Conservation (phyloP, 2,113 vertebrate species). For the Syngnathus scovelli region DNA sequence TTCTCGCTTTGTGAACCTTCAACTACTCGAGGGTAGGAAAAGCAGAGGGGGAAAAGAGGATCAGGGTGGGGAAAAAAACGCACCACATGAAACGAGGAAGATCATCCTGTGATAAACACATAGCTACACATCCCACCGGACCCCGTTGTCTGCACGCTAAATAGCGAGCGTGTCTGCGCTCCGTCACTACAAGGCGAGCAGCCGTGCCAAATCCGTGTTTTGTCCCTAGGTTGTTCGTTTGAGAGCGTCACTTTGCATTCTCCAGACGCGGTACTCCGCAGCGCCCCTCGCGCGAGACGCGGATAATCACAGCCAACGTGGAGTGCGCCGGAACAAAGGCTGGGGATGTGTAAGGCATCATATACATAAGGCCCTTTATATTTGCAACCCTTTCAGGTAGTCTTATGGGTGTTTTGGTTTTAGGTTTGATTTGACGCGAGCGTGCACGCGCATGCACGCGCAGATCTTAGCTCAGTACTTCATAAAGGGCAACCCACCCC, state of each 20-base stretch:
- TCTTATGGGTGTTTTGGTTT: conserved; percentile 74
- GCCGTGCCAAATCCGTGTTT: conserved; percentile 65
- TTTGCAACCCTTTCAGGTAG: conserved; percentile 70
- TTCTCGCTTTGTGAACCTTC: conserved; percentile 61
- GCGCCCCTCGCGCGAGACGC: conserved; percentile 65
- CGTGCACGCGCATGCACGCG: background rate
- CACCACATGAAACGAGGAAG: conserved; percentile 57
- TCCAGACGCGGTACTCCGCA: conserved; percentile 51
- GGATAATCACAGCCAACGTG: conserved; percentile 58
- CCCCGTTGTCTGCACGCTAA: conserved; percentile 66
- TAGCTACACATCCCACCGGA: conserved; percentile 72
- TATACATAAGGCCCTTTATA: conserved; percentile 69
- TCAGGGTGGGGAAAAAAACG: conserved; percentile 21
- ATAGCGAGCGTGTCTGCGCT: conserved; percentile 65
- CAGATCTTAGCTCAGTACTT: conserved; percentile 58
- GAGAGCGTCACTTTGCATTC: conserved; percentile 63
- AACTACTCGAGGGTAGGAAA: conserved; percentile 38
- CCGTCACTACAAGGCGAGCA: conserved; percentile 68
- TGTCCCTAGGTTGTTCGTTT: conserved; percentile 76
- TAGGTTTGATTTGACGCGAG: conserved; percentile 59
- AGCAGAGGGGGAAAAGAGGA: conserved; percentile 20
- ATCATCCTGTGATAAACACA: conserved; percentile 75
- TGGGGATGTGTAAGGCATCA: conserved; percentile 65
- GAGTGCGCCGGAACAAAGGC: conserved; percentile 60
- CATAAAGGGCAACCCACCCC: conserved; percentile 66